Evolutionary conservation across 2,797 vertebrate genomes (phyloP), one percentile per base, ranked within the genome.

Genomic region (Sparidentex hasta): DNA sequence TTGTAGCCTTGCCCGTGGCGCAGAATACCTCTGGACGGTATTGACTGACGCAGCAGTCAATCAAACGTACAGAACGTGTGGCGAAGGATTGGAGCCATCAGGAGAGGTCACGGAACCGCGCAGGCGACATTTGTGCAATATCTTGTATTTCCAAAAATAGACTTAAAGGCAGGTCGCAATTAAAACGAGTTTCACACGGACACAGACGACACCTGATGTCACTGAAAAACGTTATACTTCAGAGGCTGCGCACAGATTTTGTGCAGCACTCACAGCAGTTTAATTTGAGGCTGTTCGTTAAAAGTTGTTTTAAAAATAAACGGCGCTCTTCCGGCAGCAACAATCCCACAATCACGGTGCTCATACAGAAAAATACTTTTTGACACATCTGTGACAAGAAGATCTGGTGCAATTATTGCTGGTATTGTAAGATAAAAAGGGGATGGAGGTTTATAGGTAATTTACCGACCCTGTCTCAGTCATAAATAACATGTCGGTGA

Each of bases 381-480:
- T 48, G 56, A 81, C 56, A 67, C 38, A 16, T 9, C 2, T 62
- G 51, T 68, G 59, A 48, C 41, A 57, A 62, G 7, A 43, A 51
- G n/a, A 76, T 62, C 18, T 17, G 29, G 61, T 51, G 50, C 51
- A 72, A 65, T 79, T 72, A 84, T 56, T 75, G 76, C 67, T 72
- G 46, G 50, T 68, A 65, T 71, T 71, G 56, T 74, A 52, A 79
- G 18, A 86, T 82, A 71, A 84, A 86, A 80, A 38, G 7, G 71
- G 71, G 65, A 51, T 64, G 29, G 38, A 69, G 74, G 71, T 66
- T 72, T 66, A 21, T 0, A 52, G 54, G 48, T 57, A 63, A 65
- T 78, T 72, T 65, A 55, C 29, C 33, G 70, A 23, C 63, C 56
- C 46, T 59, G 48, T 46, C 46, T 75, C n/a, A 29, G 46, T 2